phyloP scores from a whole-genome alignment of 1,140 invertebrate genomes.

The Doryteuthis pealeii region DNA sequence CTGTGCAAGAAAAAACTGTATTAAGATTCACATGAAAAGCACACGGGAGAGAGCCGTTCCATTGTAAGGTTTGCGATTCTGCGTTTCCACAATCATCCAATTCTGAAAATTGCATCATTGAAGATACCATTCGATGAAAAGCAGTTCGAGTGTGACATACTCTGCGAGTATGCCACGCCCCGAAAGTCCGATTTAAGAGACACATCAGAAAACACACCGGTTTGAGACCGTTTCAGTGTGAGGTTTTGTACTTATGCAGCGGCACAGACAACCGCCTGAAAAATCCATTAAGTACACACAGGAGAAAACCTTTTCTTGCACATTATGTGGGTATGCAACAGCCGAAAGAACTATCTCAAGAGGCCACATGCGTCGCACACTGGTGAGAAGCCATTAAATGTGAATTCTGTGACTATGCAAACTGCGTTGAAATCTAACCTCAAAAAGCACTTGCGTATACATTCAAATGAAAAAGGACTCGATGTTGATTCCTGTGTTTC shows the following conservation, averaged over 20 bases:
- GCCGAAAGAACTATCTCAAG: slow-evolving; percentile 14
- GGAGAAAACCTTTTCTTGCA: slow-evolving; percentile 22
- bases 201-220: slow-evolving; percentile 81
- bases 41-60: slow-evolving; percentile 5
- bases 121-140: slow-evolving; percentile 21
- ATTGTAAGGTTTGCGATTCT: slow-evolving; percentile 20
- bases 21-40: slow-evolving; percentile 25
- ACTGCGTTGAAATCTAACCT: too few species aligned
- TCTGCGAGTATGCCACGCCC: slow-evolving; percentile 17
- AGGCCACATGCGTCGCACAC: slow-evolving; percentile 44
- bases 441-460: too few species aligned
- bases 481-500: too few species aligned
- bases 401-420: too few species aligned
- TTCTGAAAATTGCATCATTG: slow-evolving; percentile 17
- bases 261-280: slow-evolving; percentile 12
- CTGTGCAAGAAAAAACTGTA: not conserved
- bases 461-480: too few species aligned
- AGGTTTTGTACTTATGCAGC: slow-evolving; percentile 23
- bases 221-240: slow-evolving; percentile 19
- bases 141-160: slow-evolving; percentile 17
- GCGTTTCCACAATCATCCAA: slow-evolving; percentile 4
- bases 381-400: slow-evolving; percentile 50
- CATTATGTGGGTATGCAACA: slow-evolving; percentile 20
- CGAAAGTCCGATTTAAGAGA: slow-evolving; percentile 62
- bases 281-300: slow-evolving; percentile 21